A percentile compares a stretch with the other conserved stretches of the same genome.
These are phyloP conservation scores for Elgaria multicarinata DNA, from an alignment of 2,113 vertebrate genomes.

Conservation along the genomic window DNA sequence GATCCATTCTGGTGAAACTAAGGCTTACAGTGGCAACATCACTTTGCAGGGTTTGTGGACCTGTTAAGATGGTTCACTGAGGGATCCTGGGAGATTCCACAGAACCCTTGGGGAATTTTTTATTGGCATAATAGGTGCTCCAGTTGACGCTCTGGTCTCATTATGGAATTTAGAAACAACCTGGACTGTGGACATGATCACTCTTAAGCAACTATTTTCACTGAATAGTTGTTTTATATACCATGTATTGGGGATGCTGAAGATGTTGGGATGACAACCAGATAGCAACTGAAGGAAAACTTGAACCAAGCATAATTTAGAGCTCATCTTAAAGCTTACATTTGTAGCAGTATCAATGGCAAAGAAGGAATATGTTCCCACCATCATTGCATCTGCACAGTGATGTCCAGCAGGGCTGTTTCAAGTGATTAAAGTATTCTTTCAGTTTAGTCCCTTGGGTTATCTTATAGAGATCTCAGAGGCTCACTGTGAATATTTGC, in stretches of 20 bases:
- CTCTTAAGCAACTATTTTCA: neutral
- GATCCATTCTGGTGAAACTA: neutral
- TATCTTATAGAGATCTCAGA: neutral
- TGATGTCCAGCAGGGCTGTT: neutral
- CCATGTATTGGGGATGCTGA: neutral
- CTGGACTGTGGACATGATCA: neutral
- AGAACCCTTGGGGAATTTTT: neutral
- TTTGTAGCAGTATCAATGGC: neutral
- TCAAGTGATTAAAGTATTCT: no score
- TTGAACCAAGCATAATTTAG: neutral
- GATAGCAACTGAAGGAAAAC: neutral
- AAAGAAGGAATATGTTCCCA: neutral
- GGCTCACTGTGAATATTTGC: neutral
- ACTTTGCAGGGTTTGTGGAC: neutral
- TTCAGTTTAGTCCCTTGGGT: neutral
- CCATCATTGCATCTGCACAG: neutral
- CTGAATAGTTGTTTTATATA: neutral
- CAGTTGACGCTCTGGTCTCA: neutral
- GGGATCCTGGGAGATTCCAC: neutral
- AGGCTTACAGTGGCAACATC: neutral
- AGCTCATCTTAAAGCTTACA: neutral
- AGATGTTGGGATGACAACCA: neutral
- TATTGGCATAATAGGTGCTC: neutral
- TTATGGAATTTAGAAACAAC: neutral
- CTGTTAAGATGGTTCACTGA: neutral